phyloP scores from a whole-genome alignment of 2,888 invertebrate genomes.

The Sphinx pinastri region DNA sequence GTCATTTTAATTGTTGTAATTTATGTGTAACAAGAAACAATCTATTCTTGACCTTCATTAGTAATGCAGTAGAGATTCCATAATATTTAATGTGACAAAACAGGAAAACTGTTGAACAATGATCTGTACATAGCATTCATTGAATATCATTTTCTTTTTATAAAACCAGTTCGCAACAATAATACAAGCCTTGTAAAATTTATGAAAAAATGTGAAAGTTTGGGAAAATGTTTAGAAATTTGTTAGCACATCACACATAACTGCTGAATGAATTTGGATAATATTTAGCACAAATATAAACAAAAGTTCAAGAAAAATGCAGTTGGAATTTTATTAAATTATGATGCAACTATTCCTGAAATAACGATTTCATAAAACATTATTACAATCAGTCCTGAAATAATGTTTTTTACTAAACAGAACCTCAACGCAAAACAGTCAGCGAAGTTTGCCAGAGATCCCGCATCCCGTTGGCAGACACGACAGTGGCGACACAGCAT shows the following conservation, averaged over 20 bases:
- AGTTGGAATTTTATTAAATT: too few relatives aligned
- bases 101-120: constrained; percentile 13
- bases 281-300: too few relatives aligned
- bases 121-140: not conserved
- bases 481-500: constrained; percentile 89
- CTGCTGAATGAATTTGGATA: too few relatives aligned
- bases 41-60: constrained; percentile 23
- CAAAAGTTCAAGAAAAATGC: too few relatives aligned
- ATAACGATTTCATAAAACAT: too few relatives aligned
- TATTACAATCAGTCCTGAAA: not conserved
- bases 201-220: too few relatives aligned
- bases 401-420: constrained; percentile 45
- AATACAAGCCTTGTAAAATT: too few relatives aligned
- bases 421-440: constrained; percentile 82
- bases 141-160: too few relatives aligned
- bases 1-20: constrained; percentile 9
- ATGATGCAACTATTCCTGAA: too few relatives aligned
- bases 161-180: too few relatives aligned
- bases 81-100: constrained; percentile 6
- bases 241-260: too few relatives aligned
- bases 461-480: constrained; percentile 87
- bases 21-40: constrained; percentile 18
- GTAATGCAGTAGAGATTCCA: constrained; percentile 12
- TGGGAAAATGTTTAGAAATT: too few relatives aligned
- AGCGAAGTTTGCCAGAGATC: constrained; percentile 93